Evolutionary conservation across 2,113 vertebrate species (phyloP).

Genomic region (Hydropotes inermis): DNA sequence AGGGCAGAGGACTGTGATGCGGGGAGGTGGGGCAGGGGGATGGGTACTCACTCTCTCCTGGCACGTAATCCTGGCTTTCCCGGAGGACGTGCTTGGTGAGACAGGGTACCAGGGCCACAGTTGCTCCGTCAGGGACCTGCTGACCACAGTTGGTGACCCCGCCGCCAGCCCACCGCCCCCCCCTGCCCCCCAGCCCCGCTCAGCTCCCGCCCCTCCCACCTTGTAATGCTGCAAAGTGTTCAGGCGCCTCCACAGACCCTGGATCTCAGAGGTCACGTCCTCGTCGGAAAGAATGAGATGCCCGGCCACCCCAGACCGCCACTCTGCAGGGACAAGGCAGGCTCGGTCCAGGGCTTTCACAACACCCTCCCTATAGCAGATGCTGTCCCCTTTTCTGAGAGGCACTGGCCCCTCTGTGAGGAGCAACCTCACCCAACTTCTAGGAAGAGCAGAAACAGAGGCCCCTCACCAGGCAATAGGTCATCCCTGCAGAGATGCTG

Average conservation of each 20-base stretch:
- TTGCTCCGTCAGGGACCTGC: constrained; percentile 97
- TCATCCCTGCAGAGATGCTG: not conserved
- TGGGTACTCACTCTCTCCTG: constrained; percentile 93
- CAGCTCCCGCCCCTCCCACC: constrained; percentile 78
- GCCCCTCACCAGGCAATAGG: not conserved
- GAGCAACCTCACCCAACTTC: not conserved
- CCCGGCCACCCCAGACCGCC: constrained; percentile 95
- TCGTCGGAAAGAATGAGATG: constrained; percentile 98
- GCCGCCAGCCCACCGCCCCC: not conserved
- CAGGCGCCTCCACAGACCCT: constrained; percentile 96
- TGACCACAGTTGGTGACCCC: constrained; percentile 41
- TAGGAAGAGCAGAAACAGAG: not conserved
- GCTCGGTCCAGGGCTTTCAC: not conserved
- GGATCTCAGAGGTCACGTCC: constrained; percentile 94
- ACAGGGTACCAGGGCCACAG: constrained; percentile 94
- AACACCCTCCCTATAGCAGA: not conserved
- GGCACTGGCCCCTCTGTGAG: not conserved
- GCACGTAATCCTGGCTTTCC: constrained; percentile 96
- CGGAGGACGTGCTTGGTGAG: constrained; percentile 94
- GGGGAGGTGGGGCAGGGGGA: accelerated
- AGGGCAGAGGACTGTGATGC: not conserved
- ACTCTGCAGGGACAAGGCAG: constrained; percentile 83
- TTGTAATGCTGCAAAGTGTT: constrained; percentile 98
- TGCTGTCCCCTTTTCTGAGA: not conserved
- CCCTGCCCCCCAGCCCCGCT: accelerated